Conservation (phyloP, 30 jellyfish, hydroid and myxozoan genomes). For the Morbakka virulenta region DNA sequence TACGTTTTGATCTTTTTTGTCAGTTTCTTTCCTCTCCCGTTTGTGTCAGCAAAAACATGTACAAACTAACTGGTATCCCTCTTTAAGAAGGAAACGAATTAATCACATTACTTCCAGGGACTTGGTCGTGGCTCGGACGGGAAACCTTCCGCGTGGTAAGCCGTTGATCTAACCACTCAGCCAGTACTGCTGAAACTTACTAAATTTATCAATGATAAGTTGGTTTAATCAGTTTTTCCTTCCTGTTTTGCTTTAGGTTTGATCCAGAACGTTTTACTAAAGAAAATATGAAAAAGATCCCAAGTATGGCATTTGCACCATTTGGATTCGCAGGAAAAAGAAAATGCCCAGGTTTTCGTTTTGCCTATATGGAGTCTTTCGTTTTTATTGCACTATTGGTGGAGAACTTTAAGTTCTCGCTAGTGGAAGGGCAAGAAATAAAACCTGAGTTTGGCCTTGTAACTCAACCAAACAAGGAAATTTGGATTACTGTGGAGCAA, state of each 20-base stretch:
- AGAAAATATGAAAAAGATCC: slow-evolving; percentile 53
- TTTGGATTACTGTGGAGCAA: slow-evolving; percentile 59
- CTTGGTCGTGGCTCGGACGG: too few species aligned
- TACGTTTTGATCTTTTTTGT: too few species aligned
- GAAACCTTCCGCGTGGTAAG: too few species aligned
- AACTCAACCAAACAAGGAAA: slow-evolving; percentile 61
- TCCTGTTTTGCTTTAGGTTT: slow-evolving; percentile 66
- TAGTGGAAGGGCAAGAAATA: slow-evolving; percentile 57
- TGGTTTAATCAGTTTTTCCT: not conserved
- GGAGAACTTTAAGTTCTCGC: slow-evolving; percentile 53
- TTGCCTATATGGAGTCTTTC: slow-evolving; percentile 65
- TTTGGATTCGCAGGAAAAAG: slow-evolving; percentile 96
- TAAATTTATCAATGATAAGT: not conserved
- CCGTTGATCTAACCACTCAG: too few species aligned
- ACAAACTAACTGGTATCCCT: too few species aligned
- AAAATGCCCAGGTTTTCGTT: slow-evolving; percentile 90
- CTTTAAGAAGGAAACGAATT: too few species aligned
- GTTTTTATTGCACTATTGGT: slow-evolving; percentile 36
- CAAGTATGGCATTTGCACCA: slow-evolving; percentile 66
- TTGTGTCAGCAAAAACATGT: too few species aligned
- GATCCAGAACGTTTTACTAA: slow-evolving; percentile 88
- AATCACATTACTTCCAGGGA: too few species aligned
- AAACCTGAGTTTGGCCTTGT: slow-evolving; percentile 39
- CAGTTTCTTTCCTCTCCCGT: too few species aligned
- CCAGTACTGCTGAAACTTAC: not conserved